Base-by-base conservation (phyloP, 2,888 invertebrate species). In the Esperia sulphurella region DNA sequence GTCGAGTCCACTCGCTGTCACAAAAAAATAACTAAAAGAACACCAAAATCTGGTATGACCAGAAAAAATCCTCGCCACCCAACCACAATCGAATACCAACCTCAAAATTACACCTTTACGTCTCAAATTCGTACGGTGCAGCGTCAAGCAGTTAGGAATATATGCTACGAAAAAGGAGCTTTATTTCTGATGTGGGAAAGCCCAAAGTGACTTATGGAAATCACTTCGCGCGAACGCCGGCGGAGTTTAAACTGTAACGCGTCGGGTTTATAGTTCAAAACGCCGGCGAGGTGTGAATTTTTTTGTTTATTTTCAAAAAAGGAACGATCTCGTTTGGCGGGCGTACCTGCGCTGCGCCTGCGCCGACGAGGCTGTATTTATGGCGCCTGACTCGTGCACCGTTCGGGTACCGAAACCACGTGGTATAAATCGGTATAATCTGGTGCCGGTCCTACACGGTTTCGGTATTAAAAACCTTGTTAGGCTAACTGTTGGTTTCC, bases 301-400 rank as follows among this genome's bases (percentile, higher is more conserved):
- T 21, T 21, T 21, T 21, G 21, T 57, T 58, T 70, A 79, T 82
- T 75, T 79, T 77, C 70, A 75, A 82, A 84, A 84, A 84, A 83
- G 78, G 79, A 67, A 66, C 76, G 74, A 84, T 87, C 87, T 88
- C 75, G 87, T 87, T 88, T 88, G 87, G 83, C 85, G 79, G 83
- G 83, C 85, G 85, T 83, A 88, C 88, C 86, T 88, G 87, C 83
- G 86, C 86, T 88, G 87, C 83, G 86, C 81, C 63, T 65, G 80
- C 82, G 84, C 86, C 78, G 85, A 84, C 81, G 81, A 81, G 80
- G 71, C 82, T 83, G 86, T 89, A 88, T 88, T 89, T 89, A 89
- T 86, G 88, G 88, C 88, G 88, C 88, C 87, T 73, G 73, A 66
- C 68, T 71, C 72, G 73, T 71, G 69, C 73, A 74, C 72, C 68